Conservation (phyloP, 1,140 invertebrate genomes). For the Argopecten irradians region DNA sequence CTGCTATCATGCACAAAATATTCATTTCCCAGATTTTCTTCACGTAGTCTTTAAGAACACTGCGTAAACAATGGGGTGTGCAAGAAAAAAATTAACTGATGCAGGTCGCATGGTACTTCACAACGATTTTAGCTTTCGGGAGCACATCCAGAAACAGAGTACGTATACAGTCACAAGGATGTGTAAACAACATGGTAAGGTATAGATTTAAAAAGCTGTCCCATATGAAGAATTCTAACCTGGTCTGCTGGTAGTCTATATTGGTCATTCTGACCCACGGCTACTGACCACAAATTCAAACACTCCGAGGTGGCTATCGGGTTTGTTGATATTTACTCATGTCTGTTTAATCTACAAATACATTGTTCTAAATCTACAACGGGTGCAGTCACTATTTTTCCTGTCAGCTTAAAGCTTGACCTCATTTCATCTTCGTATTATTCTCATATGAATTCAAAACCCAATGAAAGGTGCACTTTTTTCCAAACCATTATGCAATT, state of each 20-base stretch:
- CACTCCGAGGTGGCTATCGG: constrained; percentile 12
- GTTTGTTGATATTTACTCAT: neutral
- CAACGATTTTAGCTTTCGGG: too few relatives aligned
- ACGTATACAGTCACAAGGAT: too few relatives aligned
- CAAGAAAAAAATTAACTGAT: too few relatives aligned
- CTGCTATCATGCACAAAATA: too few relatives aligned
- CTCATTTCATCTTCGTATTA: neutral
- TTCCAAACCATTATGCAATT: neutral
- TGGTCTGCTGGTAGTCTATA: neutral
- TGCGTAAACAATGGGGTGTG: too few relatives aligned
- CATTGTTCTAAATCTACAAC: constrained; percentile 16
- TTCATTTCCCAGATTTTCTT: too few relatives aligned
- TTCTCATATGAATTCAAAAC: neutral
- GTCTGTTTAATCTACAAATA: constrained; percentile 8
- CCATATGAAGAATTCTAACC: too few relatives aligned
- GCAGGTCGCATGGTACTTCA: too few relatives aligned
- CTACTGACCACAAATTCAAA: neutral
- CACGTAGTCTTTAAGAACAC: too few relatives aligned
- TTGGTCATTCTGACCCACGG: neutral
- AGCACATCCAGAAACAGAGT: too few relatives aligned
- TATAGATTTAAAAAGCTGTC: too few relatives aligned
- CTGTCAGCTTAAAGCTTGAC: neutral
- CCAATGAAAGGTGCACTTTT: neutral
- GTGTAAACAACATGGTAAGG: too few relatives aligned
- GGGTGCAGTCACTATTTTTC: neutral